These are phyloP conservation scores for Asbolus verrucosus DNA, from an alignment of 1,140 invertebrate species.

Conservation along the genomic window DNA sequence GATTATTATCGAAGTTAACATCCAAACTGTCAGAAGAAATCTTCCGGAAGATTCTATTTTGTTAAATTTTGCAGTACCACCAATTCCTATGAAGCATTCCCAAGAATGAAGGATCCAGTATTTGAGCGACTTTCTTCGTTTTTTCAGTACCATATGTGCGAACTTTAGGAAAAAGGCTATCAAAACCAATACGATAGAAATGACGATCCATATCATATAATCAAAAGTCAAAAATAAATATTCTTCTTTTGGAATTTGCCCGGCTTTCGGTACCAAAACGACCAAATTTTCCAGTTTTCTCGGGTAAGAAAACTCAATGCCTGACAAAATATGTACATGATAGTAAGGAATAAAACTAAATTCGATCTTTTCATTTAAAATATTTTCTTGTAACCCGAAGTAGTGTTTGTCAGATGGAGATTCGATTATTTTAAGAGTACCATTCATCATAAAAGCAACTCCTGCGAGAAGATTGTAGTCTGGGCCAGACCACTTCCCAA, in stretches of 20 bases:
- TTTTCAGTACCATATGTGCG: neutral
- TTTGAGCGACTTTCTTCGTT: neutral
- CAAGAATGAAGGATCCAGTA: conserved; percentile 6
- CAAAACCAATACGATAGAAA: neutral
- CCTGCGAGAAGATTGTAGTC: conserved; percentile 7
- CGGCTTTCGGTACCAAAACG: conserved; percentile 28
- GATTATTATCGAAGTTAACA: conserved; percentile 1
- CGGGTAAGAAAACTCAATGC: conserved; percentile 27
- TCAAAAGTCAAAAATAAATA: conserved; percentile 31
- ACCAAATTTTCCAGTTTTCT: conserved; percentile 18
- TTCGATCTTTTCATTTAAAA: neutral
- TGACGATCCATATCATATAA: conserved; percentile 1
- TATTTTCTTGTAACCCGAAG: neutral
- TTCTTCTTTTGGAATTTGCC: neutral
- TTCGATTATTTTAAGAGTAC: conserved; percentile 13
- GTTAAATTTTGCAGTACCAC: neutral
- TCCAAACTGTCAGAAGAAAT: conserved; percentile 4
- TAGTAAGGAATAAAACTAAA: conserved; percentile 24
- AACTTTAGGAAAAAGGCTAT: neutral
- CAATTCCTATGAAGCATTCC: conserved; percentile 19
- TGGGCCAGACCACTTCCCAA: conserved; percentile 5
- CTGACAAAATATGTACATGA: neutral
- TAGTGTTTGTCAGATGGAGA: neutral
- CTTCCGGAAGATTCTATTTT: neutral
- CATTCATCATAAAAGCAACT: conserved; percentile 12